phyloP scores from a whole-genome alignment of 2,888 invertebrate species.

The Orthosia incerta region DNA sequence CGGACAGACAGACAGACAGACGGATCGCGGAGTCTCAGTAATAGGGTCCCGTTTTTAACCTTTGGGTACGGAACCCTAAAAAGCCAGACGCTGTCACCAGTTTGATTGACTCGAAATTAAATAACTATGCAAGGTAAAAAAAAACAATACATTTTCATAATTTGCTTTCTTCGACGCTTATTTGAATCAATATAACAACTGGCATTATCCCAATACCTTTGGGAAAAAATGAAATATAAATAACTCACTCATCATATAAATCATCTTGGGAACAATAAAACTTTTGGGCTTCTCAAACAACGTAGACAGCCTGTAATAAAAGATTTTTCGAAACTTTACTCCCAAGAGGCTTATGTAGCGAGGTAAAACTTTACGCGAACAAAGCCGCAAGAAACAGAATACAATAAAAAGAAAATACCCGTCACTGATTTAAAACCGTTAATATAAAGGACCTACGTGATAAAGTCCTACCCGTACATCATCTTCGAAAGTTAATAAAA shows the following conservation, averaged over 20 bases:
- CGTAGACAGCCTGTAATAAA: constrained; percentile 13
- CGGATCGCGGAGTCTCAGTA: too few relatives aligned
- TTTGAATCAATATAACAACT: background rate
- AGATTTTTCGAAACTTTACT: constrained; percentile 22
- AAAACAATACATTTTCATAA: background rate
- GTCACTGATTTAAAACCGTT: background rate
- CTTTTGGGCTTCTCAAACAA: background rate
- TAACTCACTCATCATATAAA: background rate
- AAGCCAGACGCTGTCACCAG: background rate
- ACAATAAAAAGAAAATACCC: constrained; percentile 5
- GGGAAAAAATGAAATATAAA: background rate
- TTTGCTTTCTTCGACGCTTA: background rate
- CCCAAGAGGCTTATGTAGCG: constrained; percentile 5
- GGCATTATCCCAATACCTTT: too few relatives aligned
- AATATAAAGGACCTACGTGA: constrained; percentile 4
- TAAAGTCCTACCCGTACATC: constrained; percentile 14
- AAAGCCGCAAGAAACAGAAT: constrained; percentile 4
- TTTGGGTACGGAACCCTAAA: too few relatives aligned
- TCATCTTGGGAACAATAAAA: constrained; percentile 21
- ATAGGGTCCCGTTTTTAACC: too few relatives aligned
- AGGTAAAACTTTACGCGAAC: constrained; percentile 7
- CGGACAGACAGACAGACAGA: too few relatives aligned
- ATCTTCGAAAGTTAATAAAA: constrained; percentile 3
- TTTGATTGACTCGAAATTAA: constrained; percentile 22
- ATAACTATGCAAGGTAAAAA: background rate